Evolutionary conservation across 2,888 invertebrate species (phyloP), one percentile per base, ranked within the genome.

Genomic region (Hypercompe scribonia): DNA sequence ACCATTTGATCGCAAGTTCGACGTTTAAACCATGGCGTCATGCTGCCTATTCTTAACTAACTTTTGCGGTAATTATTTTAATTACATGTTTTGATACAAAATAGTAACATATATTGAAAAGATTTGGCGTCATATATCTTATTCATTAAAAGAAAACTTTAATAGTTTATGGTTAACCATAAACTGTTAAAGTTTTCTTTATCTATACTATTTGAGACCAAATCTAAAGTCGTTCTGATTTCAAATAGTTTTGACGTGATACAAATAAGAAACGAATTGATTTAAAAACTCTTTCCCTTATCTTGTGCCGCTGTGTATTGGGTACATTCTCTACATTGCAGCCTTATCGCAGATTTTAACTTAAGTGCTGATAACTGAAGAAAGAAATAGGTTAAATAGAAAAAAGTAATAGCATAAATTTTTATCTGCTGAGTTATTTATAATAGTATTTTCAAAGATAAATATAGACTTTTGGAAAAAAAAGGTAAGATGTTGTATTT

Each of bases 291-390:
- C 0, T n/a, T 31, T 24, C 3, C 8, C 50, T 34, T 68, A 68
- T 68, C 50, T 68, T 3, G 3, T 15, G 68, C 28, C 18, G 36
- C 7, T 58, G 58, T 8, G 21, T 18, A 36, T 34, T n/a, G 34
- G 61, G n/a, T 63, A 63, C 61, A 69, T 69, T 50, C 46, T 54
- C 28, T 34, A 54, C 42, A 61, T 66, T 42, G 24, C 61, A 24
- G 34, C 13, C 5, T 31, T 54, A 50, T 65, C 66, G 31, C 58
- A 28, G 21, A 50, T 36, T 68, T 68, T 1, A 28, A 21, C 36
- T n/a, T 36, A 68, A 68, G 54, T 68, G 68, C 68, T 68, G 68
- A 68, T 68, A 68, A 68, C 18, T 54, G 13, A n/a, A 34, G 18
- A 68, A 54, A 54, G 34, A 68, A 18, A 34, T 54, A n/a, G 10